Evolutionary conservation across 2,113 vertebrate species (phyloP).

Genomic region (Siniperca chuatsi): DNA sequence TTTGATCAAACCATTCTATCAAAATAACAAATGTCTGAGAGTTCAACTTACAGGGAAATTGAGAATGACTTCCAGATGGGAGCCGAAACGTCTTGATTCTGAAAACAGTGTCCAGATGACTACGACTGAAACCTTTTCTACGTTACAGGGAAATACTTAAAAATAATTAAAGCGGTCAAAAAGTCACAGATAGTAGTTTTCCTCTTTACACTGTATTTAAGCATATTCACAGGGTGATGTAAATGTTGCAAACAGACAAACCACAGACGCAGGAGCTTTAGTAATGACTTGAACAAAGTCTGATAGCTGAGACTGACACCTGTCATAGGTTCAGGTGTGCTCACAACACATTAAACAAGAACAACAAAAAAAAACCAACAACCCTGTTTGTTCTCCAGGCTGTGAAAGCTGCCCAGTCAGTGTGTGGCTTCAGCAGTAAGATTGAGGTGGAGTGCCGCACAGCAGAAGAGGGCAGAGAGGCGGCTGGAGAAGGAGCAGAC

Average conservation of each 20-base stretch:
- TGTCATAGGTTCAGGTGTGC: neutral
- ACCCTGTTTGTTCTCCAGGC: constrained; percentile 71
- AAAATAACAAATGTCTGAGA: neutral
- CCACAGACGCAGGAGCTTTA: neutral
- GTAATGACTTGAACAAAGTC: neutral
- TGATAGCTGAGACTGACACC: neutral
- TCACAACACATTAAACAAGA: neutral
- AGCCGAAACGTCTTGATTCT: too few species aligned
- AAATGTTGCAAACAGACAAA: neutral
- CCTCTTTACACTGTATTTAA: neutral
- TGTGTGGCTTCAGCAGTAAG: constrained; percentile 84
- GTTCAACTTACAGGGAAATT: too few species aligned
- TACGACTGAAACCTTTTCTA: too few species aligned
- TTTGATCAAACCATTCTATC: neutral
- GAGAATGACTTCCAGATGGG: too few species aligned
- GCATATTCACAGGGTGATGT: neutral
- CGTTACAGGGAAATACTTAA: neutral
- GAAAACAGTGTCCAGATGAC: too few species aligned
- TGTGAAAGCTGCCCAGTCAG: constrained; percentile 69
- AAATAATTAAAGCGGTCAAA: neutral
- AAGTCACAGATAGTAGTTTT: too few species aligned
- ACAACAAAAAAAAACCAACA: neutral
- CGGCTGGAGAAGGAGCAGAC: constrained; percentile 83
- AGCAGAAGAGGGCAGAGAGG: constrained; percentile 80
- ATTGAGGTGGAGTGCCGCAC: constrained; percentile 89